Evolutionary conservation across 2,113 vertebrate genomes (phyloP).

Genomic region (Trogon melanurus): DNA sequence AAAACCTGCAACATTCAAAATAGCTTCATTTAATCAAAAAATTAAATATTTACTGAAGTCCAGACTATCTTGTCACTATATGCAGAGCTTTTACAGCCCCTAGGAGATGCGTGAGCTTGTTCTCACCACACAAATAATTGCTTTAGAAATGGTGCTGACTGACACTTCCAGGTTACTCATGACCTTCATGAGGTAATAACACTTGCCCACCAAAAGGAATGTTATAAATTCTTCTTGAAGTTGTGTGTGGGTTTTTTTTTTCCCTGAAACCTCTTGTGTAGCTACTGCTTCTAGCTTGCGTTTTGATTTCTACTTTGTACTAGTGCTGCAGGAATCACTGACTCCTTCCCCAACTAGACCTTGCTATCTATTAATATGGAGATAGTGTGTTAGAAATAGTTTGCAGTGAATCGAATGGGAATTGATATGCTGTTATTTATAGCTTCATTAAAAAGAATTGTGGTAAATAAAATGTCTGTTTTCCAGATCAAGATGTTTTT

Average conservation of each 20-base stretch:
- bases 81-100: neutral
- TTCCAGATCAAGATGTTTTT: neutral
- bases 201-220: neutral
- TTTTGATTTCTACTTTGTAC: neutral
- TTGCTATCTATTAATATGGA: neutral
- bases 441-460: conserved; percentile 16
- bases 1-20: neutral
- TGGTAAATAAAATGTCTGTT: neutral
- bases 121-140: neutral
- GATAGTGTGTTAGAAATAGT: neutral
- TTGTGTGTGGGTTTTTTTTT: accelerated
- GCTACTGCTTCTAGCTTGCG: neutral
- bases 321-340: neutral
- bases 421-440: neutral
- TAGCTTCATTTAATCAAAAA: neutral
- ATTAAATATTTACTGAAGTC: neutral
- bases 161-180: neutral
- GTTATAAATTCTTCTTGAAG: neutral
- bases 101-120: neutral
- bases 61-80: neutral
- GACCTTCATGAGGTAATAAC: neutral
- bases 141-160: neutral
- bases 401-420: neutral
- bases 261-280: neutral
- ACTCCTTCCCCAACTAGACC: neutral